Percentiles rank a stretch among this genome's conserved stretches.
Evolutionary conservation across 2,888 invertebrate species (phyloP).

Genomic region (Drosophila sordidula): DNA sequence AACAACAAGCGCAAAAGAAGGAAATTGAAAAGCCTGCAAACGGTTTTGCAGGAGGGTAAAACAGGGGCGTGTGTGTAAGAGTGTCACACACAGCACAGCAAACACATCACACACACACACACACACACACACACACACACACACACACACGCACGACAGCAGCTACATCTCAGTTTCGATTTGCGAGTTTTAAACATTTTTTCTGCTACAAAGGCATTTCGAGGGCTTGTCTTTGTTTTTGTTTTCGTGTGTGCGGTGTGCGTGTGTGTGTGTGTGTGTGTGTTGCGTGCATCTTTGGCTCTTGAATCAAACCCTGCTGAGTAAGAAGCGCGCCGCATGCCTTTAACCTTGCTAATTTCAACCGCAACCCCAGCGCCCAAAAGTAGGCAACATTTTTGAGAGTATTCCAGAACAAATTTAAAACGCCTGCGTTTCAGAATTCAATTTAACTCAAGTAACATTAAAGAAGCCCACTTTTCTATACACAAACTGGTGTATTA

Average conservation of each 20-base stretch:
- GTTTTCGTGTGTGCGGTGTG: neutral
- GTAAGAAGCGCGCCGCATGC: slow-evolving; percentile 21
- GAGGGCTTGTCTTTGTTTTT: slow-evolving; percentile 25
- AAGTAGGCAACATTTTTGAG: slow-evolving; percentile 41
- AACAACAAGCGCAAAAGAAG: slow-evolving; percentile 51
- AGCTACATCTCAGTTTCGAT: slow-evolving; percentile 50
- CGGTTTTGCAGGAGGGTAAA: slow-evolving; percentile 8
- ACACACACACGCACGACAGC: neutral
- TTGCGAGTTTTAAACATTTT: slow-evolving; percentile 38
- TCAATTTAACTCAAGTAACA: neutral
- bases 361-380: slow-evolving; percentile 25
- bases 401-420: neutral
- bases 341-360: slow-evolving; percentile 24
- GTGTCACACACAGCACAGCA: slow-evolving; percentile 26
- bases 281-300: slow-evolving; percentile 3
- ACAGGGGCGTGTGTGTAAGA: slow-evolving; percentile 6
- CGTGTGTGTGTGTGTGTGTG: slow-evolving; percentile 4
- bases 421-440: neutral
- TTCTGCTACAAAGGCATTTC: slow-evolving; percentile 38
- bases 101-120: slow-evolving; percentile 7
- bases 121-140: neutral
- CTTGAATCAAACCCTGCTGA: slow-evolving; percentile 27
- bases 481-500: too few species aligned
- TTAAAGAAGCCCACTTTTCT: too few species aligned
- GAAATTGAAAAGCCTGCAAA: slow-evolving; percentile 70